phyloP scores from a whole-genome alignment of 2,797 vertebrate genomes.

The Catostomus latipinnis region DNA sequence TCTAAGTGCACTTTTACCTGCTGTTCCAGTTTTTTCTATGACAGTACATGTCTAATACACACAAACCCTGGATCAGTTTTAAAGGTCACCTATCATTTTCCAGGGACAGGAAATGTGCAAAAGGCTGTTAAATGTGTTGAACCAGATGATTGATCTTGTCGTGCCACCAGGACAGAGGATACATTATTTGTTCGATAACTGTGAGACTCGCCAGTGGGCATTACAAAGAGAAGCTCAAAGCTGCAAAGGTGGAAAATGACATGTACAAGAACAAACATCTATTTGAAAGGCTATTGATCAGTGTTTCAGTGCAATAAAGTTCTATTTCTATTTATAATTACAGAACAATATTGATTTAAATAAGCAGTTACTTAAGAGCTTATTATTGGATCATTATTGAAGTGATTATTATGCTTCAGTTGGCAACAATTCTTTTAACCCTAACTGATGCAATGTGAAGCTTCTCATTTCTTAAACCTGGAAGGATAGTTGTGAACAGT shows the following conservation, averaged over 20 bases:
- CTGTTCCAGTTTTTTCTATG: neutral
- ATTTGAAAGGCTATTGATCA: slow-evolving; percentile 49
- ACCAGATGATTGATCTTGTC: slow-evolving; percentile 30
- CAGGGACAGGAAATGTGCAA: slow-evolving; percentile 24
- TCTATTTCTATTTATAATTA: slow-evolving; percentile 18
- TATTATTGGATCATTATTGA: too few species aligned
- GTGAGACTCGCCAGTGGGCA: slow-evolving; percentile 43
- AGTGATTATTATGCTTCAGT: too few species aligned
- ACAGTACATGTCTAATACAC: slow-evolving; percentile 5
- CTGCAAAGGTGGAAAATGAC: slow-evolving; percentile 47
- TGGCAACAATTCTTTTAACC: too few species aligned
- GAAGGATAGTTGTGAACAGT: too few species aligned
- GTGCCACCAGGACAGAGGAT: slow-evolving; percentile 23
- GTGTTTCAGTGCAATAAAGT: slow-evolving; percentile 19
- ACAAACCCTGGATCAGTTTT: slow-evolving; percentile 5
- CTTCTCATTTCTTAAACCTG: too few species aligned
- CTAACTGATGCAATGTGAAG: too few species aligned
- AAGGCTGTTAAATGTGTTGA: slow-evolving; percentile 46
- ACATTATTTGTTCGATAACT: slow-evolving; percentile 38
- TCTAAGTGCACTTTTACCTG: neutral
- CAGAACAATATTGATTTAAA: slow-evolving; percentile 7
- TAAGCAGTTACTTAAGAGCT: too few species aligned
- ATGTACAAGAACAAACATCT: slow-evolving; percentile 24
- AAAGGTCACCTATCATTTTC: slow-evolving; percentile 15
- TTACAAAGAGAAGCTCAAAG: slow-evolving; percentile 31